Conservation (phyloP, 2,113 vertebrate species). For the Cryptomyrus ogoouensis region DNA sequence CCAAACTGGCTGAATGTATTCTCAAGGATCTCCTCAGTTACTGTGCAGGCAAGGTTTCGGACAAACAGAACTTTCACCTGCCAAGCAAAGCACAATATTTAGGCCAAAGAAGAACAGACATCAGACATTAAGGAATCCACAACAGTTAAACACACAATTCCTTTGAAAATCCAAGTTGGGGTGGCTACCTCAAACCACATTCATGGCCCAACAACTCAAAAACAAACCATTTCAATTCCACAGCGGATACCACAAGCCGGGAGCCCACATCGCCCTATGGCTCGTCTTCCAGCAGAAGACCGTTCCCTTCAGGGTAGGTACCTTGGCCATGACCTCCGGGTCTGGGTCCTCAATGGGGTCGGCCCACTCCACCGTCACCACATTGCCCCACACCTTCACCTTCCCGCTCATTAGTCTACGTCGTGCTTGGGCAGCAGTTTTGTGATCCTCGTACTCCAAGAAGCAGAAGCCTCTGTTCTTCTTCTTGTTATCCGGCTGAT, state of each 20-base stretch:
- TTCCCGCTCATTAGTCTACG: slow-evolving; percentile 98
- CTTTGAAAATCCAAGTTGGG: background rate
- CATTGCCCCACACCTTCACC: slow-evolving; percentile 98
- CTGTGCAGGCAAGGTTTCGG: slow-evolving; percentile 91
- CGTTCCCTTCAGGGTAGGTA: slow-evolving; percentile 45
- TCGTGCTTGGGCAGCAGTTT: slow-evolving; percentile 94
- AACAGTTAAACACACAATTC: background rate
- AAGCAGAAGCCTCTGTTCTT: slow-evolving; percentile 98
- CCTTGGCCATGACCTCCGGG: slow-evolving; percentile 99
- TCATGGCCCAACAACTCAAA: background rate
- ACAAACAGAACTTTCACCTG: slow-evolving; percentile 98
- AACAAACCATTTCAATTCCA: background rate
- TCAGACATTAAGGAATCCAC: background rate
- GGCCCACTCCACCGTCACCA: slow-evolving; percentile 98
- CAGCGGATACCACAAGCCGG: background rate
- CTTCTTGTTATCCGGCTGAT: slow-evolving; percentile 97
- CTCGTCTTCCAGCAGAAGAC: background rate
- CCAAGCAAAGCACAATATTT: slow-evolving; percentile 6
- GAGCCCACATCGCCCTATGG: background rate
- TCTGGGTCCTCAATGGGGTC: slow-evolving; percentile 98
- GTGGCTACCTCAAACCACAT: background rate
- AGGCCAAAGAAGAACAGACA: background rate
- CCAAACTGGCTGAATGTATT: slow-evolving; percentile 96
- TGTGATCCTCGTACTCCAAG: slow-evolving; percentile 98
- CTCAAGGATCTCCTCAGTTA: slow-evolving; percentile 97